Base-by-base conservation (phyloP, 2,797 vertebrate genomes). In the Danio tinwini region DNA sequence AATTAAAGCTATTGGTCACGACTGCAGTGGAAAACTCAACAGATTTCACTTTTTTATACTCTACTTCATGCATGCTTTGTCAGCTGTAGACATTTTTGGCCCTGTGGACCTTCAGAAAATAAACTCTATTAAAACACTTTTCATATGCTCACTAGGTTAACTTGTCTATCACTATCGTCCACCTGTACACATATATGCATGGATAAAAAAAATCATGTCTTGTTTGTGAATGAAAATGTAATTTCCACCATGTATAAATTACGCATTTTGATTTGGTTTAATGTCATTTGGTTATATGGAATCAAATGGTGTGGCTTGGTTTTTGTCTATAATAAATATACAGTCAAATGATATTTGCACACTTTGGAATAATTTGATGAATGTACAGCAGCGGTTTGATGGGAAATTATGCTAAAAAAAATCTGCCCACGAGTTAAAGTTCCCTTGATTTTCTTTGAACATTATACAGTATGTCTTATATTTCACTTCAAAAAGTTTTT, bases 41-140 rank as follows among this genome's bases (percentile, higher is more conserved):
- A 19, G 6, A 52, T 70, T 40, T 29, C 19, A 2, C 44, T 13
- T 21, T 13, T 50, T n/a, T 16, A 29, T 21, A 49, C 7, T 5
- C 19, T 67, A 12, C 19, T 67, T 16, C 49, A 16, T 16, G 45
- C 14, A 7, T 4, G 16, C 7, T 52, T 17, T 49, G 6, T n/a
- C 16, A 13, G 37, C 5, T 14, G 16, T 10, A 5, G 7, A 53
- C 2, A 40, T 40, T 40, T 69, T 69, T 53, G 49, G 37, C 37
- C 49, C 49, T 53, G 67, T 53, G 49, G 67, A 42, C 29, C 12
- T 17, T 9, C 12, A 7, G 8, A 52, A 52, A n/a, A 39, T 39
- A 1, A 63, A 44, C 62, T 64, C n/a, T 19, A 40, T 53, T 40
- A 70, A 70, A 70, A 53, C 29, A 70, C n/a, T 53, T 55, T 53